Evolutionary conservation across 2,797 vertebrate genomes (phyloP).

Genomic region (Trachurus trachurus): DNA sequence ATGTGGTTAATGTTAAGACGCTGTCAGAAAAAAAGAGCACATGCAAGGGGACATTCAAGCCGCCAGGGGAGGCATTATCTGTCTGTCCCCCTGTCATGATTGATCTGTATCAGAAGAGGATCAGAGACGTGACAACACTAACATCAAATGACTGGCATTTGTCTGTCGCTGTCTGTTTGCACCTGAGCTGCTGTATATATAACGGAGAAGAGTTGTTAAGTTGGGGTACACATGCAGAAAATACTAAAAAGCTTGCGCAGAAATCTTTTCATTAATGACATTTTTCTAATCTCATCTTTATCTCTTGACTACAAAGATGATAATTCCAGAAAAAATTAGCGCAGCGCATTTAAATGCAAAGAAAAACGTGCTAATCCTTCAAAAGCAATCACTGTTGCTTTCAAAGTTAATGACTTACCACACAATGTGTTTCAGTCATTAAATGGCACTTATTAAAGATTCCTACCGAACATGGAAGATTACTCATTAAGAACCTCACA

Average conservation of each 20-base stretch:
- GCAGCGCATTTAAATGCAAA: slow-evolving; percentile 69
- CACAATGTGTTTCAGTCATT: slow-evolving; percentile 80
- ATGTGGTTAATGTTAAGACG: slow-evolving; percentile 63
- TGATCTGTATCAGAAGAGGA: slow-evolving; percentile 60
- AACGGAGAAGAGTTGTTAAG: not conserved
- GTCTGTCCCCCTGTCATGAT: slow-evolving; percentile 61
- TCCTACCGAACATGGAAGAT: slow-evolving; percentile 74
- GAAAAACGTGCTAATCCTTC: slow-evolving; percentile 75
- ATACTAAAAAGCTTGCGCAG: slow-evolving; percentile 12
- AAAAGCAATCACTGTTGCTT: slow-evolving; percentile 80
- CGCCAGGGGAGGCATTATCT: slow-evolving; percentile 55
- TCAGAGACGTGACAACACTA: slow-evolving; percentile 48
- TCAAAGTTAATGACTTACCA: slow-evolving; percentile 81
- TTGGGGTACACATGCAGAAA: slow-evolving; percentile 2
- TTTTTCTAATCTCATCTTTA: slow-evolving; percentile 64
- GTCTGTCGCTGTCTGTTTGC: slow-evolving; percentile 30
- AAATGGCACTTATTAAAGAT: slow-evolving; percentile 80
- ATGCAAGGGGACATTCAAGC: slow-evolving; percentile 52
- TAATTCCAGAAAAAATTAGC: slow-evolving; percentile 61
- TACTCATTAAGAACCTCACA: slow-evolving; percentile 71
- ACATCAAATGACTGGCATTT: slow-evolving; percentile 52
- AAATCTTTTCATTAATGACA: slow-evolving; percentile 56
- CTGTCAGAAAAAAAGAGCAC: slow-evolving; percentile 62
- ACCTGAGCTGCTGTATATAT: slow-evolving; percentile 9
- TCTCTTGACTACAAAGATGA: slow-evolving; percentile 59